Conservation (phyloP, 1,140 invertebrate genomes). For the Drosophila saltans region DNA sequence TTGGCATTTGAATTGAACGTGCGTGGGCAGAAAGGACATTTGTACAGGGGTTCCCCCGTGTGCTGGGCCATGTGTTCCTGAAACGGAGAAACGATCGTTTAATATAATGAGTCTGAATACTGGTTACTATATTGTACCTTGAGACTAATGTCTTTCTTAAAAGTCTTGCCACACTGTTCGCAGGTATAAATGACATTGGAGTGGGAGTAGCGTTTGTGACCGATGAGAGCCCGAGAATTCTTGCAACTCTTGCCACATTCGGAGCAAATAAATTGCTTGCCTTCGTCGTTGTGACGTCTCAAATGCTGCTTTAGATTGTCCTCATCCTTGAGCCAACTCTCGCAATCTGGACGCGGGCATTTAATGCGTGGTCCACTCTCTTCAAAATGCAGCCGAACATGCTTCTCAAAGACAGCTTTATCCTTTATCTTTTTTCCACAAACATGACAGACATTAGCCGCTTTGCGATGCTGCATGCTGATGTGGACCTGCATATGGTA, state of each 20-base stretch:
- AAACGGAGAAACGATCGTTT: slow-evolving; percentile 5
- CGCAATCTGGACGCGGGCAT: slow-evolving; percentile 72
- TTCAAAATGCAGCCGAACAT: slow-evolving; percentile 77
- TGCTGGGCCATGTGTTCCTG: slow-evolving; percentile 82
- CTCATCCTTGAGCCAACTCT: slow-evolving; percentile 79
- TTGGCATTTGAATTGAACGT: slow-evolving; percentile 82
- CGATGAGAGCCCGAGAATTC: slow-evolving; percentile 71
- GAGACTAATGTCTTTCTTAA: slow-evolving; percentile 78
- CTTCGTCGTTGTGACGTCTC: slow-evolving; percentile 72
- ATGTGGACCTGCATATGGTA: slow-evolving; percentile 75
- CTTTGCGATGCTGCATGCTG: slow-evolving; percentile 71
- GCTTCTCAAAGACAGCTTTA: slow-evolving; percentile 78
- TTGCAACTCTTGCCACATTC: slow-evolving; percentile 78
- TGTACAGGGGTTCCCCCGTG: slow-evolving; percentile 76
- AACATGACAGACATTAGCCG: slow-evolving; percentile 75
- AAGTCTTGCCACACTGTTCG: slow-evolving; percentile 79
- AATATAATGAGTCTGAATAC: background rate
- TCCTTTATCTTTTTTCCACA: slow-evolving; percentile 78
- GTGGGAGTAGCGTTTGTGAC: slow-evolving; percentile 77
- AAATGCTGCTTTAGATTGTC: slow-evolving; percentile 76
- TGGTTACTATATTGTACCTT: slow-evolving; percentile 40
- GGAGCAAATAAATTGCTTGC: slow-evolving; percentile 65
- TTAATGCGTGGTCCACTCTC: slow-evolving; percentile 75
- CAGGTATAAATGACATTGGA: slow-evolving; percentile 75
- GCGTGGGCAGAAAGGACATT: slow-evolving; percentile 77